Evolutionary conservation across 1,140 invertebrate genomes (phyloP), one percentile per base, ranked within the genome.

Genomic region (Neoseiulus cucumeris): DNA sequence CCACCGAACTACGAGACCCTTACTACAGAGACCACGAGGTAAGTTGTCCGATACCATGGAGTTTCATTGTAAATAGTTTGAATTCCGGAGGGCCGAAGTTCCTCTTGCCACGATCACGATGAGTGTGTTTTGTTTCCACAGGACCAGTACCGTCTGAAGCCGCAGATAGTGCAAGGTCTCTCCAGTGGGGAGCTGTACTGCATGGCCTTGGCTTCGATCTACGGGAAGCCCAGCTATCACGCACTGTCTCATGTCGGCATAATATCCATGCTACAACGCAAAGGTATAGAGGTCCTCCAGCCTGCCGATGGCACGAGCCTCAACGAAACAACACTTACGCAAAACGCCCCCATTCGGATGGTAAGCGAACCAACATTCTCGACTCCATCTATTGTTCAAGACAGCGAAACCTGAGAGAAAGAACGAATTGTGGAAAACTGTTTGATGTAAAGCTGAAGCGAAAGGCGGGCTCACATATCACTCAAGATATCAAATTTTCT

Each of bases 161-260:
- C 92, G 45, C 85, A 90, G 69, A 87, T 98, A 70, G 84, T 91
- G 44, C 87, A 92, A 71, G 83, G 85, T 29, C 79, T 98, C 70
- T 89, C 90, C 68, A 95, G 88, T 79, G 92, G 91, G 68, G 92
- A 96, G 76, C 80, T 97, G 20, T 98, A 98, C 79, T 94, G 91
- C 77, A 80, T 91, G 75, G 91, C 91, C 51, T 80, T 96, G 75
- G 86, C 87, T 69, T 94, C 92, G 78, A 91, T 98, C 76, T 97
- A 97, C 77, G 89, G 88, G 64, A 92, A 98, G 80, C 90, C 89
- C 65, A 91, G 92, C 77, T 91, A 91, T 77, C 85, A 91, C 78
- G 90, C 88, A 78, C 82, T 94, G 68, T 92, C 91, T 79, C 91
- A 96, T 77, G 88, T 86, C 82, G 88, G 89, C 72, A 75, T 78